Evolutionary conservation across 2,113 vertebrate genomes (phyloP), one percentile per base, ranked within the genome.

Genomic region (Pimephales promelas): DNA sequence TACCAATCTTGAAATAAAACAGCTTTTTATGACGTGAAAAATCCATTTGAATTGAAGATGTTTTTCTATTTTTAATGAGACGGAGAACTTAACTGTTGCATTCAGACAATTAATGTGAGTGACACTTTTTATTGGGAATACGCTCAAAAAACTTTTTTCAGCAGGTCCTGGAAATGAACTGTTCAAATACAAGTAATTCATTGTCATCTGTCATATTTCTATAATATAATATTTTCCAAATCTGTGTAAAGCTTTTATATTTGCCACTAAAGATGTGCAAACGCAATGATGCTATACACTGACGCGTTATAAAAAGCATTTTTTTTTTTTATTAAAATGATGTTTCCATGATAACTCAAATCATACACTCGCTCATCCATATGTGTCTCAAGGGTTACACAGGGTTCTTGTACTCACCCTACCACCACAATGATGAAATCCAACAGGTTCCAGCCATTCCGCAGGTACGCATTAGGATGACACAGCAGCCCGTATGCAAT

Each of bases 361-460:
- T 20, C 36, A 43, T 11, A 13, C 36, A 71, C 22, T 31, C 36
- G 14, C 40, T 24, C 2, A 0, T 9, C 18, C 24, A 62, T 31
- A 31, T 9, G 8, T 4, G 61, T 36, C 31, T 66, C 2, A 18
- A 22, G 13, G 45, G 45, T 20, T 49, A 81, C 56, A 79, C 31
- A 22, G 40, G 13, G 3, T 45, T 2, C 0, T 47, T 28, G 45
- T 40, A 95, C 98, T 98, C 88, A 99, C 98, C 98, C 98, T 90
- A 99, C 98, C 83, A 99, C 98, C 88, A 99, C 98, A 83, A 99
- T 99, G 93, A 99, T 99, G 94, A 99, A 99, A 92, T 99, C 98
- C 88, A 99, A 95, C 93, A 99, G 94, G 94, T 99, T 99, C 98
- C 98, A 99, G 90, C 98, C 98, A n/a, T 99, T 99, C 92, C 98